Evolutionary conservation across 2,888 invertebrate species (phyloP).

Genomic region (Lacanobia oleracea): DNA sequence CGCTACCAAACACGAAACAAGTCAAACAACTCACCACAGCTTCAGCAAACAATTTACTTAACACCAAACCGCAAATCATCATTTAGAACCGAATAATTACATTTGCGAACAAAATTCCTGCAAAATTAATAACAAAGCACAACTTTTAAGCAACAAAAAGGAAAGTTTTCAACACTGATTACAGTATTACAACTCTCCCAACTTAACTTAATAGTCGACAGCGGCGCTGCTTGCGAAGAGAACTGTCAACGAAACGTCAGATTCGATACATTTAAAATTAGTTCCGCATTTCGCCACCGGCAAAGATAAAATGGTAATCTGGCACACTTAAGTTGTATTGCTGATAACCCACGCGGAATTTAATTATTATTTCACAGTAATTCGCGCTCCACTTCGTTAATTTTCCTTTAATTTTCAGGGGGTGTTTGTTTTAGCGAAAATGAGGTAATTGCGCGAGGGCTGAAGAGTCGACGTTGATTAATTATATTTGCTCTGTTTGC

Average conservation of each 20-base stretch:
- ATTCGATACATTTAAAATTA: conserved; percentile 22
- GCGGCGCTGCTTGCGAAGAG: conserved; percentile 20
- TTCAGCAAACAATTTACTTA: conserved; percentile 62
- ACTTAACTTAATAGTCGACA: conserved; percentile 25
- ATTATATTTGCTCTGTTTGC: conserved; percentile 75
- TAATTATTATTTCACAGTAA: conserved; percentile 75
- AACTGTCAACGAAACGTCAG: conserved; percentile 33
- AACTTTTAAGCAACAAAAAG: conserved; percentile 66
- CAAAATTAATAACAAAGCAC: conserved; percentile 65
- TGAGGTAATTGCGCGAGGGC: conserved; percentile 78
- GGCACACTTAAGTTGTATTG: conserved; percentile 75
- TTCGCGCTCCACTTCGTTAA: conserved; percentile 73
- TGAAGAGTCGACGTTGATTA: conserved; percentile 78
- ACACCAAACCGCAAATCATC: conserved; percentile 66
- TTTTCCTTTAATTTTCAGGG: conserved; percentile 67
- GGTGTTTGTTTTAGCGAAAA: conserved; percentile 76
- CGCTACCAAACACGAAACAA: conserved; percentile 20
- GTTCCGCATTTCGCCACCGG: conserved; percentile 36
- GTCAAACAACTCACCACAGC: conserved; percentile 49
- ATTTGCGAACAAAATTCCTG: conserved; percentile 54
- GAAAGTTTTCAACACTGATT: conserved; percentile 74
- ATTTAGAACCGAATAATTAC: conserved; percentile 64
- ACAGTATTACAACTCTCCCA: conserved; percentile 40
- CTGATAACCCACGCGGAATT: conserved; percentile 72
- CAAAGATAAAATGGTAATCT: conserved; percentile 15